Conservation (phyloP, 2,797 vertebrate species). For the Champsocephalus esox region DNA sequence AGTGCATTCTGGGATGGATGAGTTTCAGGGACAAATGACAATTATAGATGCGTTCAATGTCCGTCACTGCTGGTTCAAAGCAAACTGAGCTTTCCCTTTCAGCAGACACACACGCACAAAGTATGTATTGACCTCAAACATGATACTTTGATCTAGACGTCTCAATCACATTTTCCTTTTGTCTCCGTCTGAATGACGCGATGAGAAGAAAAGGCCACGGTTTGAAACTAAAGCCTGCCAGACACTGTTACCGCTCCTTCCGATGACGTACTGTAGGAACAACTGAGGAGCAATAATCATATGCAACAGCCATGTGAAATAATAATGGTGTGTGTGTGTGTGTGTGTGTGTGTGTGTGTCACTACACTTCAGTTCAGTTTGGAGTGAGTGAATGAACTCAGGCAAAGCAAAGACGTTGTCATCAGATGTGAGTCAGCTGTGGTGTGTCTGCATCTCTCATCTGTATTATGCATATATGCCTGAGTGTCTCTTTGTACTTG, state of each 20-base stretch:
- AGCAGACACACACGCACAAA: conserved; percentile 46
- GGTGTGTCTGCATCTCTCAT: conserved; percentile 24
- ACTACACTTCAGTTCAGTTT: conserved; percentile 21
- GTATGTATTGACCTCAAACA: conserved; percentile 54
- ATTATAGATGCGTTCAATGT: conserved; percentile 17
- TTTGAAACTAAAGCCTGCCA: conserved; percentile 48
- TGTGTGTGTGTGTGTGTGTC: conserved; percentile 11
- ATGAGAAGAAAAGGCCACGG: conserved; percentile 29
- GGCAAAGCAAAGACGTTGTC: conserved; percentile 43
- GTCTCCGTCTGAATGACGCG: conserved; percentile 54
- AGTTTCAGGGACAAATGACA: conserved; percentile 27
- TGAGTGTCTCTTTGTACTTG: background rate
- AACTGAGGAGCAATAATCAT: conserved; percentile 15
- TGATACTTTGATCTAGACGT: conserved; percentile 44
- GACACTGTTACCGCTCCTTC: conserved; percentile 48
- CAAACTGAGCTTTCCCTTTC: conserved; percentile 24
- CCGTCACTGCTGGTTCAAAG: conserved; percentile 2
- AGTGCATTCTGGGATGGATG: conserved; percentile 9
- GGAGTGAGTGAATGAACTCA: conserved; percentile 16
- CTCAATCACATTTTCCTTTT: conserved; percentile 43
- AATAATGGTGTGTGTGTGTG: conserved; percentile 4
- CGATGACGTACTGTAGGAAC: conserved; percentile 15
- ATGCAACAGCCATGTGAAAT: background rate
- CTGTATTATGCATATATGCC: conserved; percentile 9
- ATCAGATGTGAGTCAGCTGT: conserved; percentile 63